These are phyloP conservation scores for Tenebrosternarchus preto DNA, from an alignment of 2,113 vertebrate species.

Conservation along the genomic window DNA sequence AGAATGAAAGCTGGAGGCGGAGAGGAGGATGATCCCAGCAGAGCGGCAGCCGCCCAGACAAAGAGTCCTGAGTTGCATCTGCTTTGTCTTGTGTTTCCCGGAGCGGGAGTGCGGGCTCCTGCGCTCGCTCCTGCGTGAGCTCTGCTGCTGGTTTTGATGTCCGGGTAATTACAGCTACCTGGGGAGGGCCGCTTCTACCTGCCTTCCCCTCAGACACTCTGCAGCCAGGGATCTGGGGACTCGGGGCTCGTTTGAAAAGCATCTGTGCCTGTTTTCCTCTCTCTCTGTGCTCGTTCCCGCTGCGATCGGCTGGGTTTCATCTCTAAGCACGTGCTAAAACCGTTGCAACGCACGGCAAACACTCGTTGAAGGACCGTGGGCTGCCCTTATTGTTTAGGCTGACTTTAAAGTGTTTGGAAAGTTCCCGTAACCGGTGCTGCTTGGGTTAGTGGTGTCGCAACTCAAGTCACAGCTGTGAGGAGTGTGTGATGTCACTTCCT, in stretches of 20 bases:
- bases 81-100: constrained; percentile 55
- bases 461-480: background rate
- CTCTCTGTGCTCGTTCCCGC: constrained; percentile 20
- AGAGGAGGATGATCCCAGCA: constrained; percentile 63
- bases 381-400: constrained; percentile 14
- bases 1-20: constrained; percentile 59
- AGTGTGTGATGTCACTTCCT: no score
- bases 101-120: constrained; percentile 47
- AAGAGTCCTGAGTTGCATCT: constrained; percentile 63
- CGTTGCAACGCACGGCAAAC: constrained; percentile 38
- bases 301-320: constrained; percentile 43
- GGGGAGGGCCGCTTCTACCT: constrained; percentile 46
- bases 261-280: constrained; percentile 38
- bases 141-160: constrained; percentile 61
- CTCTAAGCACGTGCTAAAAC: constrained; percentile 23
- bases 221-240: constrained; percentile 26
- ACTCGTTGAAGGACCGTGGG: background rate
- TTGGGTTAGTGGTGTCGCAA: constrained; percentile 5
- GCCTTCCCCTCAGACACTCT: constrained; percentile 36
- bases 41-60: constrained; percentile 66
- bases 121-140: constrained; percentile 37
- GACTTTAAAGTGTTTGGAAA: background rate
- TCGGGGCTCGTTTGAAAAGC: constrained; percentile 34
- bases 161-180: constrained; percentile 54
- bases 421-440: constrained; percentile 10